phyloP scores from a whole-genome alignment of 2,113 vertebrate genomes.

The Antennarius striatus region DNA sequence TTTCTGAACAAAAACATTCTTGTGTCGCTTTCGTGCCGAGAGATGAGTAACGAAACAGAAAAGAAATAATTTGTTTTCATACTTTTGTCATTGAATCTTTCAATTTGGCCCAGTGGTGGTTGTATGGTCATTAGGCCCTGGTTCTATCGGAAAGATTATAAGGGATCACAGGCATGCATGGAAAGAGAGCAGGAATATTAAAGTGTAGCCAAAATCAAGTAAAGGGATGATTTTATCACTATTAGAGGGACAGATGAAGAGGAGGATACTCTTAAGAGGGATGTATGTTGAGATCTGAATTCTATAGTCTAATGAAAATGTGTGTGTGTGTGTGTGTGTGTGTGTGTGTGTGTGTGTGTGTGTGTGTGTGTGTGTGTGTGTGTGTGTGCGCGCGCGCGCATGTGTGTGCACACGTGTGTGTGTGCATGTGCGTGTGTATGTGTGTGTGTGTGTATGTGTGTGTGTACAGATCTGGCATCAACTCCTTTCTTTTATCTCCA shows the following conservation, averaged over 20 bases:
- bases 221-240: constrained; percentile 41
- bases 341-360: not conserved
- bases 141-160: constrained; percentile 63
- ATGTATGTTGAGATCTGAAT: constrained; percentile 25
- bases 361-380: constrained; percentile 1
- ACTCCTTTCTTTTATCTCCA: not conserved
- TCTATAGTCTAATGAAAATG: constrained; percentile 33
- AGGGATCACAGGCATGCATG: constrained; percentile 55
- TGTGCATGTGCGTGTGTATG: constrained; percentile 9
- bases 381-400: too few relatives aligned
- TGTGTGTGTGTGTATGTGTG: not conserved
- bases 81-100: constrained; percentile 39
- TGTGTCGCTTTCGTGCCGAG: constrained; percentile 28
- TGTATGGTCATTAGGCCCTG: constrained; percentile 47
- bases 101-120: constrained; percentile 51
- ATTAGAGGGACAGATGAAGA: constrained; percentile 31
- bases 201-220: constrained; percentile 43
- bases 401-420: too few relatives aligned
- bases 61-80: constrained; percentile 15
- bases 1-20: constrained; percentile 27
- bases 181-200: constrained; percentile 50
- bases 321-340: not conserved
- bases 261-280: constrained; percentile 19
- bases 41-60: constrained; percentile 19
- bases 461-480: not conserved